These are phyloP conservation scores for Platalea minor DNA, from an alignment of 2,797 vertebrate species.

Conservation along the genomic window DNA sequence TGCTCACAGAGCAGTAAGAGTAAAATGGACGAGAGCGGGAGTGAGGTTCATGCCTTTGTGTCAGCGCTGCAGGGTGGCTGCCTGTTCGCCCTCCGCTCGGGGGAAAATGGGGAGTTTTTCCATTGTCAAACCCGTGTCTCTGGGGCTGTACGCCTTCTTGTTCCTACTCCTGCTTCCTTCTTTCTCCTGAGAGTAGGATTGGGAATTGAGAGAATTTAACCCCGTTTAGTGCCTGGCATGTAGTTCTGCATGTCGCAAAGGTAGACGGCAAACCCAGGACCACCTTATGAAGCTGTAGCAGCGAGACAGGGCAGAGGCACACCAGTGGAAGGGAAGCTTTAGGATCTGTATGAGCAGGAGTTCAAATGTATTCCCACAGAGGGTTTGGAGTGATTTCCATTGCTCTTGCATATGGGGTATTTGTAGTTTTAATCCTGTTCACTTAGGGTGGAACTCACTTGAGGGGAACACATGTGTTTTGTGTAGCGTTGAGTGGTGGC, in stretches of 20 bases:
- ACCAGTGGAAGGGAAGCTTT: background rate
- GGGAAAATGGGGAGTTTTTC: background rate
- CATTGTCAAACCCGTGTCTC: fast-evolving
- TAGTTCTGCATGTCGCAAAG: background rate
- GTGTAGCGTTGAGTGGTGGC: background rate
- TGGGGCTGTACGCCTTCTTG: background rate
- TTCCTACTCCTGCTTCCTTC: background rate
- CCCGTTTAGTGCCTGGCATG: fast-evolving
- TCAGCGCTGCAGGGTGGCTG: background rate
- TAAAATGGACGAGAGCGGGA: background rate
- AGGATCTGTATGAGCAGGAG: background rate
- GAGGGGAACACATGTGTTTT: background rate
- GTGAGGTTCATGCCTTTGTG: background rate
- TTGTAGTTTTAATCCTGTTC: background rate
- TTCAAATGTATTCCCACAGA: background rate
- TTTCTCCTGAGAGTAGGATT: background rate
- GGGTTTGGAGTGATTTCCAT: background rate
- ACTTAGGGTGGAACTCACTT: background rate
- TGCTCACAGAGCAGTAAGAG: background rate
- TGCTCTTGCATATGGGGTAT: background rate
- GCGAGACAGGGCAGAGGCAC: background rate
- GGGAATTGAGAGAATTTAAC: background rate
- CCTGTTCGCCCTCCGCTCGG: background rate
- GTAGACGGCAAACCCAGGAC: background rate
- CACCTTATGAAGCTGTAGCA: background rate